Base-by-base conservation (phyloP, 1,140 invertebrate species). In the Drosophila kurseongensis region DNA sequence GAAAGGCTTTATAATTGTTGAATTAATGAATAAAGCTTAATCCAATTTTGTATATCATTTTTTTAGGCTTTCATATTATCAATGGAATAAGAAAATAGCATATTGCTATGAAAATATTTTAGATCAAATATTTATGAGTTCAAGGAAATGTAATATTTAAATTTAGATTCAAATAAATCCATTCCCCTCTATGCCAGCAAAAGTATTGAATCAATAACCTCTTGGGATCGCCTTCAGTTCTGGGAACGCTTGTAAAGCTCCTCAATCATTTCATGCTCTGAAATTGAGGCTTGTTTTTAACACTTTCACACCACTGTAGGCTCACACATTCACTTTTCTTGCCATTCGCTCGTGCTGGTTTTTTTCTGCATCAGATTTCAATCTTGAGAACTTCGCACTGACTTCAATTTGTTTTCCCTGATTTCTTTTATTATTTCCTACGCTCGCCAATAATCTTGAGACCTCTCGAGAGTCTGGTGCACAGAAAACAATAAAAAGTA, bases 361-460 rank as follows among this genome's bases (percentile, higher is more conserved):
- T 51, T 38, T 42, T 51, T 52, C 36, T 67, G 61, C 61, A 42
- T 68, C 65, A 54, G 65, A 68, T 68, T 68, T 67, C 65, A 68
- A 68, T 68, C 65, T 67, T 8, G 42, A 65, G 44, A 47, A 68
- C 62, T 36, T 62, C 35, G 62, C 63, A 52, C 32, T 44, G 65
- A 52, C 65, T 68, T 29, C 47, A 68, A 68, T 68, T 68, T 68
- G 65, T 67, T 67, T 68, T 66, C 47, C 65, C 47, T 68, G 65
- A 68, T 68, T 68, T 68, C 65, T 68, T 67, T 67, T 67, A 67
- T 68, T 68, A 68, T 67, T 67, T 68, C 47, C 65, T 68, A 68
- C 61, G 65, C 65, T 67, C 29, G 45, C 62, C 65, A 68, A 68
- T 68, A 68, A 68, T 68, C 61, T 68, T 27, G 65, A 68, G 47